These are phyloP conservation scores for Eleginops maclovinus DNA, from an alignment of 2,113 vertebrate species.

Conservation along the genomic window DNA sequence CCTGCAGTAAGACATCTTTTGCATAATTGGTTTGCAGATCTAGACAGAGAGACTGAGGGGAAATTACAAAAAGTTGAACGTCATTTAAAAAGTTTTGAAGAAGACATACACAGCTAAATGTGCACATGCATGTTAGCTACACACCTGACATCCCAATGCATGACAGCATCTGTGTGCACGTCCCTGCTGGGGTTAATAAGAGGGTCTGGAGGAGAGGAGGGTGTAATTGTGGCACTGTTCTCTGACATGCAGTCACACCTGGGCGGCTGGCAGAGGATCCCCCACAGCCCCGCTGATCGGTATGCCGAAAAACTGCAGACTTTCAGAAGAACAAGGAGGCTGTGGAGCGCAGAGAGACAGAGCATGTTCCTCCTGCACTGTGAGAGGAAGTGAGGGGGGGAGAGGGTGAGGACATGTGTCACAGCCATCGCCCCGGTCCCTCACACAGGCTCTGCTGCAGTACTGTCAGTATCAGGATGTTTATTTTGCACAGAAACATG, in stretches of 20 bases:
- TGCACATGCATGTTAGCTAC: background rate
- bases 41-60: too few relatives aligned
- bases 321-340: conserved; percentile 73
- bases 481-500: conserved; percentile 52
- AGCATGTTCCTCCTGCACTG: conserved; percentile 62
- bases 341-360: conserved; percentile 76
- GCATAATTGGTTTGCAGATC: too few relatives aligned
- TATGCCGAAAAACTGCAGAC: conserved; percentile 76
- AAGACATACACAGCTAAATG: too few relatives aligned
- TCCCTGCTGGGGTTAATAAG: conserved; percentile 45
- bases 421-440: conserved; percentile 64
- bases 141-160: background rate
- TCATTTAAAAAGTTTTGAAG: too few relatives aligned
- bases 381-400: conserved; percentile 41
- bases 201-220: conserved; percentile 29
- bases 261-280: conserved; percentile 70
- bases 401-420: conserved; percentile 71
- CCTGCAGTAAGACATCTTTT: too few relatives aligned
- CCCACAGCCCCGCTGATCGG: conserved; percentile 74
- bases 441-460: conserved; percentile 26
- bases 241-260: conserved; percentile 82
- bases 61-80: too few relatives aligned
- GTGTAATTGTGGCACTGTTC: conserved; percentile 75
- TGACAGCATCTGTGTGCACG: conserved; percentile 8
- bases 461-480: conserved; percentile 60